These are phyloP conservation scores for Oceanodroma leucorhoa DNA, from an alignment of 2,797 vertebrate genomes.

Conservation along the genomic window DNA sequence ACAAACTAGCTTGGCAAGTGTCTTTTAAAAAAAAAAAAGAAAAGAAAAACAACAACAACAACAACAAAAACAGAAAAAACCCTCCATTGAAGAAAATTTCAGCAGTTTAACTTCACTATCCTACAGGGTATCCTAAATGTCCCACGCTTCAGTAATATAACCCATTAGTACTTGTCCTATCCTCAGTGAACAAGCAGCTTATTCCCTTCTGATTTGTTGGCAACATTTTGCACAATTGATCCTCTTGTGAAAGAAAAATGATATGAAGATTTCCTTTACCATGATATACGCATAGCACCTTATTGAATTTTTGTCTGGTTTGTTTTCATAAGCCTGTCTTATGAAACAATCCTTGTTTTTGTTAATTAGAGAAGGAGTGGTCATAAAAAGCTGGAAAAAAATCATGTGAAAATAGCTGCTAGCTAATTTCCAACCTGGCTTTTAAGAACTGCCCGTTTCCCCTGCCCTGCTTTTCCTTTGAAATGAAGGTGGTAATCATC, in stretches of 20 bases:
- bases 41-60: too few species aligned
- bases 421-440: not conserved
- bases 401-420: not conserved
- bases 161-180: not conserved
- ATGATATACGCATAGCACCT: not conserved
- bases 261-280: not conserved
- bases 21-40: not conserved
- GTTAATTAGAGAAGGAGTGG: not conserved
- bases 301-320: not conserved
- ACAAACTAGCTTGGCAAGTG: not conserved
- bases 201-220: not conserved
- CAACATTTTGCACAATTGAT: not conserved
- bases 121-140: not conserved
- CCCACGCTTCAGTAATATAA: not conserved
- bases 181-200: not conserved
- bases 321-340: not conserved
- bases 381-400: not conserved
- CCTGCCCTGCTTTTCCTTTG: not conserved
- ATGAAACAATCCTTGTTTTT: not conserved
- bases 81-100: not conserved
- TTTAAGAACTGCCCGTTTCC: not conserved
- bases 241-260: not conserved
- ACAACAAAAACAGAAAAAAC: too few species aligned
- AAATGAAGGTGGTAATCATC: not conserved
- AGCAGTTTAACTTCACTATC: not conserved